phyloP scores from a whole-genome alignment of 2,888 invertebrate species.

The Pegoplata infirma region DNA sequence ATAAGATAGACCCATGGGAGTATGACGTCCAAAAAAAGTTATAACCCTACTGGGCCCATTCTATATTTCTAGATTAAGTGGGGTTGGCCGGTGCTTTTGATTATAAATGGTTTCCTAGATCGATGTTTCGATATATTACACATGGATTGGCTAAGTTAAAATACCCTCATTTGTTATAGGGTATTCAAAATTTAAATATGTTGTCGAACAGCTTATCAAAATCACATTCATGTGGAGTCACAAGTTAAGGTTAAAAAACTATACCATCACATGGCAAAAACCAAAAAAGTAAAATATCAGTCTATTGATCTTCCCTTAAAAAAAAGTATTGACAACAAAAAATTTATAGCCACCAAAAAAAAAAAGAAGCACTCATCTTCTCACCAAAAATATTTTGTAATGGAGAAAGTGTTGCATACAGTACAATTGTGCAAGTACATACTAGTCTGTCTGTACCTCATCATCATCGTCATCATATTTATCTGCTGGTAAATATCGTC shows the following conservation, averaged over 20 bases:
- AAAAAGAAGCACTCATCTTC: slow-evolving; percentile 11
- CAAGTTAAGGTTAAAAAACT: slow-evolving; percentile 29
- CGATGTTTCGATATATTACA: too few species aligned
- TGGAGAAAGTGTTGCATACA: slow-evolving; percentile 49
- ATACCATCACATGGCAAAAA: not conserved
- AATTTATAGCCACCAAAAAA: not conserved
- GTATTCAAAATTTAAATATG: not conserved
- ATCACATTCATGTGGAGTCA: not conserved
- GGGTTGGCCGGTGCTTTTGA: too few species aligned
- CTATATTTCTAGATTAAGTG: too few species aligned
- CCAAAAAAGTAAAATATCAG: not conserved
- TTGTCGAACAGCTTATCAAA: not conserved
- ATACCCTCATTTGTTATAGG: too few species aligned
- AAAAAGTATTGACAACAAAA: not conserved
- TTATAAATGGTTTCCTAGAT: too few species aligned
- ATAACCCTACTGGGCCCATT: too few species aligned
- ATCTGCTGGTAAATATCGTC: not conserved
- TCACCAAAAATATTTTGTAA: slow-evolving; percentile 1
- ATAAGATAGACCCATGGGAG: too few species aligned
- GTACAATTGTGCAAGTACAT: not conserved
- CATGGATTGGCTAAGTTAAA: too few species aligned
- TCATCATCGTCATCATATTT: too few species aligned
- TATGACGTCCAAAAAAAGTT: too few species aligned
- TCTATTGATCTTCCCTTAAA: slow-evolving; percentile 21
- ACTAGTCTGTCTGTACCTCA: too few species aligned